Percentiles rank a stretch among this genome's conserved stretches.
phyloP scores from a whole-genome alignment of 2,797 vertebrate genomes.

The Brotogeris chrysoptera region DNA sequence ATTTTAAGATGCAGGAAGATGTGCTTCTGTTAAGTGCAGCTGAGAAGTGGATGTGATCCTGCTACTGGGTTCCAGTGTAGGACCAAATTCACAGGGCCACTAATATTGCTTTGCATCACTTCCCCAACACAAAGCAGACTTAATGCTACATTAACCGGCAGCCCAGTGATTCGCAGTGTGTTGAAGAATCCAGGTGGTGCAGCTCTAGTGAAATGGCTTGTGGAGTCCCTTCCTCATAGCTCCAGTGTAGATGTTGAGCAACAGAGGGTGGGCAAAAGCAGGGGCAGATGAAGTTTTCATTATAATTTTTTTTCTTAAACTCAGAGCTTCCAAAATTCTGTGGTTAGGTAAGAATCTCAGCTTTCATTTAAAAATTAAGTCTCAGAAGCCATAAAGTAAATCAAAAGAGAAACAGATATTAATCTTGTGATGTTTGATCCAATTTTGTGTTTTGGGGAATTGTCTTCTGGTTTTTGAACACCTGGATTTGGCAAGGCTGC shows the following conservation, averaged over 20 bases:
- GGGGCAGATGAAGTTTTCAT: background rate
- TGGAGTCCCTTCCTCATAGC: background rate
- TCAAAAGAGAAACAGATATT: slow-evolving; percentile 57
- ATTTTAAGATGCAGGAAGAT: background rate
- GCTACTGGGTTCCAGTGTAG: background rate
- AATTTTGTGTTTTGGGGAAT: slow-evolving; percentile 54
- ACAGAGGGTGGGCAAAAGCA: background rate
- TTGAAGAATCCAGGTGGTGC: background rate
- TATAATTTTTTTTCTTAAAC: background rate
- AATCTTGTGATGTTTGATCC: slow-evolving; percentile 57
- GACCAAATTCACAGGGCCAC: background rate
- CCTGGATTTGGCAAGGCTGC: slow-evolving; percentile 49
- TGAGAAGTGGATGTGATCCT: background rate
- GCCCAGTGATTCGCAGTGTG: background rate
- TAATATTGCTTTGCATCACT: background rate
- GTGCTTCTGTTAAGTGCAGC: background rate
- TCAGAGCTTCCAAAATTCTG: slow-evolving; percentile 21
- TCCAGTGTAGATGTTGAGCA: background rate
- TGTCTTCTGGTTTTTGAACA: slow-evolving; percentile 41
- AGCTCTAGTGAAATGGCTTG: background rate
- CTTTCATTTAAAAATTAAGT: slow-evolving; percentile 54
- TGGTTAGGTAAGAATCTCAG: slow-evolving; percentile 32
- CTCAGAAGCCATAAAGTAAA: slow-evolving; percentile 54
- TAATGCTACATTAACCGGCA: background rate
- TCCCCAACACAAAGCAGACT: background rate